Evolutionary conservation across 2,113 vertebrate species (phyloP).

Genomic region (Indri indri): DNA sequence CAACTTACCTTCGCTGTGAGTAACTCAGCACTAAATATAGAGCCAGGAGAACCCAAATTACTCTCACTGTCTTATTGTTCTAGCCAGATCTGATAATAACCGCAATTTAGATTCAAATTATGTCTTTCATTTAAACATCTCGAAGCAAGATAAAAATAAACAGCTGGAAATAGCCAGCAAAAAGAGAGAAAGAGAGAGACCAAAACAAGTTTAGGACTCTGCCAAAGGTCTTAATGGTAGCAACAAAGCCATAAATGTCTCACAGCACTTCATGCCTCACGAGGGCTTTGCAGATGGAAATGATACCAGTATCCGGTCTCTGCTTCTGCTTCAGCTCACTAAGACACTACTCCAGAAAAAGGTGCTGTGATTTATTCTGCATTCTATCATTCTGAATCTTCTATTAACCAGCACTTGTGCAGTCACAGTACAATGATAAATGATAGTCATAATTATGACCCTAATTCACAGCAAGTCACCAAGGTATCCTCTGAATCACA

Average conservation of each 20-base stretch:
- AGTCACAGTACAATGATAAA: conserved; percentile 67
- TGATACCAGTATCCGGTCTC: background rate
- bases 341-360: conserved; percentile 12
- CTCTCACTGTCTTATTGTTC: background rate
- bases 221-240: conserved; percentile 66
- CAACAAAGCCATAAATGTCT: conserved; percentile 62
- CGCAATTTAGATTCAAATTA: conserved; percentile 53
- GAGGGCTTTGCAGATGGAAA: conserved; percentile 46
- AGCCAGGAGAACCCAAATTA: background rate
- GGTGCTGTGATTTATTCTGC: conserved; percentile 59
- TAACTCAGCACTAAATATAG: conserved; percentile 2
- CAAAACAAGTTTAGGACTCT: conserved; percentile 56
- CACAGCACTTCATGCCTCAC: conserved; percentile 13
- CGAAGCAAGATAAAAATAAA: conserved; percentile 69
- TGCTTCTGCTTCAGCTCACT: conserved; percentile 31
- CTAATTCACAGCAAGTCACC: conserved; percentile 74
- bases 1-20: background rate
- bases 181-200: conserved; percentile 13
- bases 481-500: conserved; percentile 61
- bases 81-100: conserved; percentile 58
- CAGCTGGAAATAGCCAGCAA: conserved; percentile 60
- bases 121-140: conserved; percentile 65
- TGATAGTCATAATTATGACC: conserved; percentile 68
- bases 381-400: conserved; percentile 59
- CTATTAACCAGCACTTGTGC: conserved; percentile 57